A percentile compares a stretch with the other conserved stretches of the same genome.
Evolutionary conservation across 2,888 invertebrate genomes (phyloP).

Genomic region (Ametastegia equiseti): DNA sequence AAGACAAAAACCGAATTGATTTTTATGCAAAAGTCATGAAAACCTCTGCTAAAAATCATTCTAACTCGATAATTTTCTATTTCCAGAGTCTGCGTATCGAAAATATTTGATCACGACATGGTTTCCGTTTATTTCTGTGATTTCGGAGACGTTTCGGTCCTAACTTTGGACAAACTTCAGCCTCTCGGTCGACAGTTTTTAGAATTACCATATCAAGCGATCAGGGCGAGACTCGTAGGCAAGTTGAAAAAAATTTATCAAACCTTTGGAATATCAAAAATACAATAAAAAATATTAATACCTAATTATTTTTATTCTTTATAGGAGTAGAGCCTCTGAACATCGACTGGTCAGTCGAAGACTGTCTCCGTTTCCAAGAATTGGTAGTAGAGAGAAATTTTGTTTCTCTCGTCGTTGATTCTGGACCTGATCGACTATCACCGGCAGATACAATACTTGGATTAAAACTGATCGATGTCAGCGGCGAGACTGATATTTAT

Average conservation of each 20-base stretch:
- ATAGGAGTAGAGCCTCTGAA: slow-evolving; percentile 79
- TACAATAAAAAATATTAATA: neutral
- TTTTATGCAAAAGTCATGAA: too few species aligned
- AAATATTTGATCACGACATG: slow-evolving; percentile 78
- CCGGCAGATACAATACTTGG: slow-evolving; percentile 81
- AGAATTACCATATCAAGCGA: slow-evolving; percentile 82
- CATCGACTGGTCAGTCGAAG: slow-evolving; percentile 85
- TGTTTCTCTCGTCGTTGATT: slow-evolving; percentile 82
- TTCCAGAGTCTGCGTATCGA: slow-evolving; percentile 77
- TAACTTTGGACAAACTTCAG: slow-evolving; percentile 78
- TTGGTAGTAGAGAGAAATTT: slow-evolving; percentile 84
- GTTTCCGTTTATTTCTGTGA: slow-evolving; percentile 82
- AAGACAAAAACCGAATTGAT: too few species aligned
- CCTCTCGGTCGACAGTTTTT: slow-evolving; percentile 79
- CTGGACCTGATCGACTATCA: slow-evolving; percentile 81
- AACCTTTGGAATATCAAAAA: neutral
- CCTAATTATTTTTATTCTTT: slow-evolving; percentile 58
- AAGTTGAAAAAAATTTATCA: slow-evolving; percentile 56
- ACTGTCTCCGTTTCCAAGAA: slow-evolving; percentile 85
- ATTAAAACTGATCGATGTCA: slow-evolving; percentile 85
- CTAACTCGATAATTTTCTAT: too few species aligned
- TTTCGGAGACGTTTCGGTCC: slow-evolving; percentile 81
- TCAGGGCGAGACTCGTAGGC: slow-evolving; percentile 83
- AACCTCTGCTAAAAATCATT: neutral
- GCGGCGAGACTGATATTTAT: slow-evolving; percentile 82